Conservation (phyloP, 2,113 vertebrate genomes). For the Hippolais icterina region DNA sequence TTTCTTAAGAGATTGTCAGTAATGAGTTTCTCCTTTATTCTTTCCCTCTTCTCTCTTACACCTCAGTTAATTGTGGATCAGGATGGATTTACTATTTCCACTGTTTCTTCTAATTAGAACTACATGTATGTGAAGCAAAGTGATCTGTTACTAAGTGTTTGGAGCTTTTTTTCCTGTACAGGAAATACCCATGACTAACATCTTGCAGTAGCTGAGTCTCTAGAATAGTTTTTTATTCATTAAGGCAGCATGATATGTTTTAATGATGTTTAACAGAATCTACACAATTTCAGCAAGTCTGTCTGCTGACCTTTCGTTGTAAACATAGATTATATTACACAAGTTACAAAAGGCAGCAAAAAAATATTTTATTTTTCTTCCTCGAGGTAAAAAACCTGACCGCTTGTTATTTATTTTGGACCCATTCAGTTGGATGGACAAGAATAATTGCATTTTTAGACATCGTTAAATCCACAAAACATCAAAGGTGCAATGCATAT, state of each 20-base stretch:
- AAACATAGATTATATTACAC: background rate
- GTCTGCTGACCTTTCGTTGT: background rate
- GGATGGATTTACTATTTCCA: background rate
- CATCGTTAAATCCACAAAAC: background rate
- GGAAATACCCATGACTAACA: background rate
- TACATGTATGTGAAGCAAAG: background rate
- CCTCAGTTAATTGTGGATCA: background rate
- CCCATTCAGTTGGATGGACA: background rate
- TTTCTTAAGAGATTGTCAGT: background rate
- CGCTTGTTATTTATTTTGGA: background rate
- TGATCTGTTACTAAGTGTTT: background rate
- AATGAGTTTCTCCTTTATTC: background rate
- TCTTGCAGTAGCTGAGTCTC: background rate
- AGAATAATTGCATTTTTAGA: background rate
- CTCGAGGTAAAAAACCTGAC: background rate
- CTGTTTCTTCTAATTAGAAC: background rate
- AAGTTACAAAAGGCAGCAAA: background rate
- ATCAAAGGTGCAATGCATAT: background rate
- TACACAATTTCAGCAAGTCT: background rate
- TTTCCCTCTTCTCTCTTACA: background rate
- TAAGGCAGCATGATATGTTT: background rate
- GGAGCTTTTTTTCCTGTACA: background rate
- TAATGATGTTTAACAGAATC: background rate
- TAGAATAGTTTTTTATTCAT: background rate
- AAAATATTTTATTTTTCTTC: background rate